phyloP scores from a whole-genome alignment of 2,113 vertebrate species.

The Malaclemys terrapin region DNA sequence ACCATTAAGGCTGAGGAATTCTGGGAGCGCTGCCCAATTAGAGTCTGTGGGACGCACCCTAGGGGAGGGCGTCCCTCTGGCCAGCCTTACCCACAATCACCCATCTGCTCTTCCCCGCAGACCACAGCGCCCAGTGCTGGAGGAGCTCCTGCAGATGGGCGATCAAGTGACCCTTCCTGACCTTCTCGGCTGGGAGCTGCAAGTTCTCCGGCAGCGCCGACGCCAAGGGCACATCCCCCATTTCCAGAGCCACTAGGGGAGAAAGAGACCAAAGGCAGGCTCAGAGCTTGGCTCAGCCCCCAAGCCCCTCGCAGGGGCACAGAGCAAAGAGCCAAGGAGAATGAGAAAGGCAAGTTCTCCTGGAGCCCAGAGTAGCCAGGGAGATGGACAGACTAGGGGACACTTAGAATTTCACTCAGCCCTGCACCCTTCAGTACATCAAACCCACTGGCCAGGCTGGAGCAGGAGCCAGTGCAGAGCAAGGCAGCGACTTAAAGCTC shows the following conservation, averaged over 20 bases:
- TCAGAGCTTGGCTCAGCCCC: background rate
- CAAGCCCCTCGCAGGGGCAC: background rate
- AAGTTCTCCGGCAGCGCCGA: conserved; percentile 84
- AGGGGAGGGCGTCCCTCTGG: background rate
- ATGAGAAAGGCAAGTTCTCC: background rate
- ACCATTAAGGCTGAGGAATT: background rate
- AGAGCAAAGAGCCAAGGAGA: background rate
- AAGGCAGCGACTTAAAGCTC: background rate
- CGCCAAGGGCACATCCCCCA: conserved; percentile 87
- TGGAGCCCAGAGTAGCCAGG: background rate
- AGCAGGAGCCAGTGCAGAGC: background rate
- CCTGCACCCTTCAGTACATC: background rate
- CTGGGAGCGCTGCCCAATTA: background rate
- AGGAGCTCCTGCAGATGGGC: conserved; percentile 87
- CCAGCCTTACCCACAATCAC: conserved; percentile 87
- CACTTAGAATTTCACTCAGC: too few species aligned
- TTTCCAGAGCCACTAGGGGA: conserved; percentile 75
- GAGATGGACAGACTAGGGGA: background rate
- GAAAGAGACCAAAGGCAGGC: conserved; percentile 12
- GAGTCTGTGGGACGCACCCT: background rate
- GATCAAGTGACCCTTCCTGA: conserved; percentile 86
- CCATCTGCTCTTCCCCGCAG: conserved; percentile 88
- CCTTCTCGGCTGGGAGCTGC: conserved; percentile 62
- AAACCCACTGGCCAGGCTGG: background rate
- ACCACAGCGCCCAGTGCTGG: conserved; percentile 88